Conservation (phyloP, 2,888 invertebrate species). For the Caenorhabditis panamensis region DNA sequence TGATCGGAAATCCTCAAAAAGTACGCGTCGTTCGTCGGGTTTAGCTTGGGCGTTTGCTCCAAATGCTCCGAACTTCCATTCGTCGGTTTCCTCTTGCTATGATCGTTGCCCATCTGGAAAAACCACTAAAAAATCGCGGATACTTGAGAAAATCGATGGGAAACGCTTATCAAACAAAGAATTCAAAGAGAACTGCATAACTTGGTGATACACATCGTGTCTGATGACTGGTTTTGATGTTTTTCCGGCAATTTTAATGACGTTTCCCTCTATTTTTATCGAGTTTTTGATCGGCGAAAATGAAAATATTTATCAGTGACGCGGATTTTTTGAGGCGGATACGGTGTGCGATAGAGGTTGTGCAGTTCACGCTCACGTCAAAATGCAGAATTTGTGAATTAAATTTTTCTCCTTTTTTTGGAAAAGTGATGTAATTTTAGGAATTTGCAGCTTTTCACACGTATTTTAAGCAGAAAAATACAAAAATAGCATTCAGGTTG, state of each 20-base stretch:
- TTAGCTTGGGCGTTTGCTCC: not conserved
- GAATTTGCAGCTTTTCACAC: conserved; percentile 1
- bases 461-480: not conserved
- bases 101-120: conserved; percentile 63
- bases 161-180: conserved; percentile 1
- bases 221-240: conserved; percentile 7
- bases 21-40: conserved; percentile 28
- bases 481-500: not conserved
- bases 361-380: conserved; percentile 38
- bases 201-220: conserved; percentile 27
- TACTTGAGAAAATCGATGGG: not conserved
- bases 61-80: not conserved
- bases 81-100: conserved; percentile 24
- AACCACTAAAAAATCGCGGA: not conserved
- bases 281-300: not conserved
- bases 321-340: conserved; percentile 5
- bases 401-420: not conserved
- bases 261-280: conserved; percentile 2
- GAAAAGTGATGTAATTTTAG: not conserved
- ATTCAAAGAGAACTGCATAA: not conserved
- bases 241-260: not conserved
- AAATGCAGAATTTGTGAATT: conserved; percentile 22
- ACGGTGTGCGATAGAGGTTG: conserved; percentile 23
- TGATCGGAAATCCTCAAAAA: conserved; percentile 36
- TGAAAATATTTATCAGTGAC: conserved; percentile 3